Evolutionary conservation across 2,888 invertebrate species (phyloP), one percentile per base, ranked within the genome.

Genomic region (Agrochola litura): DNA sequence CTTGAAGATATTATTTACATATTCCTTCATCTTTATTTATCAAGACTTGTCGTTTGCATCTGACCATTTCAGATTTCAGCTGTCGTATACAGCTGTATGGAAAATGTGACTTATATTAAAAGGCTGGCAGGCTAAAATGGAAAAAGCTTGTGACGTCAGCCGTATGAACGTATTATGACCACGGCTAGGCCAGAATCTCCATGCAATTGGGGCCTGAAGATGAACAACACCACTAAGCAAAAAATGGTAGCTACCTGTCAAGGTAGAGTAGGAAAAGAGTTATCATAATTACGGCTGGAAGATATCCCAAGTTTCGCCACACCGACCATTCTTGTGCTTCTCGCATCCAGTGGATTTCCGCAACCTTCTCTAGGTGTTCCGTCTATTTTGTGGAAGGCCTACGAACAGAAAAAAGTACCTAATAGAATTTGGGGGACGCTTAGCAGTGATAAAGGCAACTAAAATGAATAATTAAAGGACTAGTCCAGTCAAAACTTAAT

Each of bases 21-120:
- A 73, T 83, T 86, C 66, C 70, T 73, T 56, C 79, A 75, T 70
- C 52, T 83, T 69, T 88, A 86, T 88, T 86, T 86, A 86, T 79
- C 74, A 77, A 60, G 69, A 77, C 30, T 64, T 64, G 82, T 80
- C 84, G 76, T 80, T 86, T 74, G n/a, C 86, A 86, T 77, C 82
- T 87, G 88, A 88, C 88, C 82, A 68, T 77, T 75, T 71, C 73
- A 78, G 65, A 72, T 84, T 69, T 73, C 73, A 75, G 52, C 77
- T 82, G 88, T 81, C 88, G 60, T 22, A 63, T 67, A 79, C 78
- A 88, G 60, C 69, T 69, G 22, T 64, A 56, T 72, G 74, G 78
- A 74, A 67, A 64, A 73, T 82, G 68, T 80, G 75, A 84, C 84
- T 77, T 79, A 72, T 87, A 86, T 87, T 88, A 82, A 84, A 75